phyloP scores from a whole-genome alignment of 2,888 invertebrate genomes.

The Macrophya alboannulata region DNA sequence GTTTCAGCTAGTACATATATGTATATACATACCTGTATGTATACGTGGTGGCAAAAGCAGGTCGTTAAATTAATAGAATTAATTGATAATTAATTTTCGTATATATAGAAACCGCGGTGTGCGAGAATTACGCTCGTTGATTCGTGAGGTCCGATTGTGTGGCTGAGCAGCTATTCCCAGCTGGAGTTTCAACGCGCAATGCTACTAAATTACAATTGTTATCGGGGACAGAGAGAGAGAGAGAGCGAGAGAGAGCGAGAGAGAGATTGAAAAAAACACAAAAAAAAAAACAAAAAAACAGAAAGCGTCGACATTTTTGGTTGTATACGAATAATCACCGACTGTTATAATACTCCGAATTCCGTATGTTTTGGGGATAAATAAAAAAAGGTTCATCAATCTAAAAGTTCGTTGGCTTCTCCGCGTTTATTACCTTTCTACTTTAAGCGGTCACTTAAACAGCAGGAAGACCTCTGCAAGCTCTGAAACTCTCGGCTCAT shows the following conservation, averaged over 20 bases:
- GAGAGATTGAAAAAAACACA: slow-evolving; percentile 52
- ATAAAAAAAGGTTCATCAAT: background rate
- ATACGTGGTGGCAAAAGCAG: background rate
- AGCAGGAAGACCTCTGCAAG: background rate
- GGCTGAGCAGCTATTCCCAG: slow-evolving; percentile 36
- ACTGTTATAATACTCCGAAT: background rate
- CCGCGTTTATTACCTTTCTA: background rate
- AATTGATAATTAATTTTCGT: slow-evolving; percentile 51
- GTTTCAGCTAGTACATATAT: background rate
- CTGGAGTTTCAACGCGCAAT: slow-evolving; percentile 47
- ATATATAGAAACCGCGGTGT: background rate
- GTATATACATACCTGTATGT: background rate
- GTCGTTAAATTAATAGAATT: slow-evolving; percentile 32
- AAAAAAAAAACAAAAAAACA: slow-evolving; percentile 55
- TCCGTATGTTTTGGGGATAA: background rate
- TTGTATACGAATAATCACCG: background rate
- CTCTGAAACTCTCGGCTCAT: background rate
- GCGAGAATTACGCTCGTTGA: slow-evolving; percentile 32
- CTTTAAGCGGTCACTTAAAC: background rate
- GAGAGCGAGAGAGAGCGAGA: slow-evolving; percentile 47
- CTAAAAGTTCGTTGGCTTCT: background rate
- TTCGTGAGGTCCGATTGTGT: slow-evolving; percentile 40
- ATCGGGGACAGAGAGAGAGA: slow-evolving; percentile 45
- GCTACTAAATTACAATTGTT: slow-evolving; percentile 52
- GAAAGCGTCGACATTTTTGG: slow-evolving; percentile 38